Evolutionary conservation across 1,140 invertebrate genomes (phyloP).

Genomic region (Atta colombica): DNA sequence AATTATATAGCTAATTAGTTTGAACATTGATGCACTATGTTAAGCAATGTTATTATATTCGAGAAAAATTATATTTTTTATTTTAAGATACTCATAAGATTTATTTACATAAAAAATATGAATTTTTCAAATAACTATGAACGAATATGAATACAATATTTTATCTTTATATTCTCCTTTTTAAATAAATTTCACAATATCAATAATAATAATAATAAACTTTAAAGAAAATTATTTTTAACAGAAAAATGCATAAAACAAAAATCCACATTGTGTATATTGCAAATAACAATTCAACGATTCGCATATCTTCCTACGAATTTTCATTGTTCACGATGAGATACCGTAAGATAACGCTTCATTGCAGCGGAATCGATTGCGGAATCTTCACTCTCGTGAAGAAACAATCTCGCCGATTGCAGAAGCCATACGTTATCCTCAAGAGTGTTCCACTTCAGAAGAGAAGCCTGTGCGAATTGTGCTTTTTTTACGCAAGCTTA

Average conservation of each 20-base stretch:
- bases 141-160: neutral
- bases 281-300: neutral
- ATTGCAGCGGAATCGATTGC: constrained; percentile 4
- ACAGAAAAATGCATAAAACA: neutral
- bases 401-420: neutral
- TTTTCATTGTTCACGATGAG: neutral
- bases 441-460: constrained; percentile 58
- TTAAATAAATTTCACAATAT: neutral
- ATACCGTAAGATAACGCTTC: neutral
- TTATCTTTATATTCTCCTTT: neutral
- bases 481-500: constrained; percentile 60
- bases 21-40: constrained; percentile 1
- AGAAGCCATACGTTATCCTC: constrained; percentile 53
- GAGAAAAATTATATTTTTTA: constrained; percentile 28
- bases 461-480: constrained; percentile 59
- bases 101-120: neutral
- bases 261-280: neutral
- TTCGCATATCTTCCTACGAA: neutral
- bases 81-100: neutral
- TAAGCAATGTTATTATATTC: constrained; percentile 18
- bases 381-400: neutral
- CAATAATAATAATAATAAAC: neutral
- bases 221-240: neutral
- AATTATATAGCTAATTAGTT: constrained; percentile 56
- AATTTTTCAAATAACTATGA: neutral